These are phyloP conservation scores for Podarcis muralis DNA, from an alignment of 2,113 vertebrate genomes.

Conservation along the genomic window DNA sequence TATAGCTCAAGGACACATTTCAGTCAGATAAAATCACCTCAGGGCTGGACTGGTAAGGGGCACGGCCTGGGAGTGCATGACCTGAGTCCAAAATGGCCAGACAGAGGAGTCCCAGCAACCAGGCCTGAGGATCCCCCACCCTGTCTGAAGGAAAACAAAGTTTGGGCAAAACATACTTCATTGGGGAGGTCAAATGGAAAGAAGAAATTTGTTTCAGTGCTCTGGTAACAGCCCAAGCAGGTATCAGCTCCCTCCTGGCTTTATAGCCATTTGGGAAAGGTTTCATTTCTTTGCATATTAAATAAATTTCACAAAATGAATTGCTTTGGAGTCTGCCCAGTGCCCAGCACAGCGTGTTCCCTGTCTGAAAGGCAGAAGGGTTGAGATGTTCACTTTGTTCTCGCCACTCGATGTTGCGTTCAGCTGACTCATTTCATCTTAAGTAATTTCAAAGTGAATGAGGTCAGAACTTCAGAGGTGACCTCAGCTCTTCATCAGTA, in stretches of 20 bases:
- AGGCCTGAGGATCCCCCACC: too few species aligned
- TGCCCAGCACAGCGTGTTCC: conserved; percentile 48
- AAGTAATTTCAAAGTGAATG: conserved; percentile 64
- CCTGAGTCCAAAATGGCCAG: too few species aligned
- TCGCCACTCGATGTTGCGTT: conserved; percentile 63
- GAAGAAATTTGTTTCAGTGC: background rate
- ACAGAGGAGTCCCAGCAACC: too few species aligned
- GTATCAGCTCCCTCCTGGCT: background rate
- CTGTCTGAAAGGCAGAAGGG: conserved; percentile 19
- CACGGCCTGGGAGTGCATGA: too few species aligned
- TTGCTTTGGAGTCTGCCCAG: conserved; percentile 19
- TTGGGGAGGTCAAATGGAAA: background rate
- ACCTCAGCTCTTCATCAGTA: conserved; percentile 68
- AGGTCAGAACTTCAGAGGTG: conserved; percentile 65
- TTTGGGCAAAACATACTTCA: too few species aligned
- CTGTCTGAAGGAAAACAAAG: too few species aligned
- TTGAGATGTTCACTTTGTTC: conserved; percentile 47
- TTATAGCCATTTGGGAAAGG: background rate
- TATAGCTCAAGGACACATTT: too few species aligned
- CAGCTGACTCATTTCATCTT: conserved; percentile 62
- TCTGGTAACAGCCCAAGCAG: background rate
- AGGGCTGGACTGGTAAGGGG: too few species aligned
- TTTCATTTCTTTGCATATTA: conserved; percentile 26
- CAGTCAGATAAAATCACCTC: too few species aligned
- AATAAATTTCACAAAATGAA: conserved; percentile 30